These are phyloP conservation scores for Oryzias sinensis DNA, from an alignment of 2,797 vertebrate species.

Conservation along the genomic window DNA sequence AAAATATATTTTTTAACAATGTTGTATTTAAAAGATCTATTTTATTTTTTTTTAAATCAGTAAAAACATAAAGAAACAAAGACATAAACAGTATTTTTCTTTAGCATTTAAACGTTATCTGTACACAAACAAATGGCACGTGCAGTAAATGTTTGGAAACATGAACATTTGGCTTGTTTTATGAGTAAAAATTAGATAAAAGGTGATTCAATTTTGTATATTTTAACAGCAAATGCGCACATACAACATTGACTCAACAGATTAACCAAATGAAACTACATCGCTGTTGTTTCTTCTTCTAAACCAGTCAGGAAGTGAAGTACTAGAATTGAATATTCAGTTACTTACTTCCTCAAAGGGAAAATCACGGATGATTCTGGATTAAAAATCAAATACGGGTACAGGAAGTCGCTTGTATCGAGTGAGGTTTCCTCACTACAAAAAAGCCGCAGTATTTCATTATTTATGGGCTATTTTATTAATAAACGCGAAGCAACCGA, in stretches of 20 bases:
- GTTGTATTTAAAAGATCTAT: too few relatives aligned
- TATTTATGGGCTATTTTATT: neutral
- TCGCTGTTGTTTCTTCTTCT: conserved; percentile 10
- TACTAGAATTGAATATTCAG: conserved; percentile 22
- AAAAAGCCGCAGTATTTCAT: conserved; percentile 3
- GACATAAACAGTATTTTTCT: too few relatives aligned
- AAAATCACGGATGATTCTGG: conserved; percentile 26
- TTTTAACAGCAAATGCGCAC: too few relatives aligned
- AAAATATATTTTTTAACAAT: too few relatives aligned
- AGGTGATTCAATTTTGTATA: too few relatives aligned
- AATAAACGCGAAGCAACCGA: conserved; percentile 8
- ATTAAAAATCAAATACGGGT: conserved; percentile 24
- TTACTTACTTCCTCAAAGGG: conserved; percentile 55
- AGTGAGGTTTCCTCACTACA: conserved; percentile 1
- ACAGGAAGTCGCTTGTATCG: neutral
- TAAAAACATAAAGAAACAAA: too few relatives aligned
- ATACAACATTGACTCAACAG: neutral
- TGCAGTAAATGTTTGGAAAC: too few relatives aligned
- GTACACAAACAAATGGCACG: too few relatives aligned
- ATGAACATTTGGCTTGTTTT: too few relatives aligned
- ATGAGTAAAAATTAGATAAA: too few relatives aligned
- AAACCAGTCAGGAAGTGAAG: conserved; percentile 31
- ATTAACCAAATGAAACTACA: neutral
- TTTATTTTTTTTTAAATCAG: too few relatives aligned
- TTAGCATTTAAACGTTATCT: too few relatives aligned